Conservation (phyloP, 2,113 vertebrate species). For the Pituophis catenifer region DNA sequence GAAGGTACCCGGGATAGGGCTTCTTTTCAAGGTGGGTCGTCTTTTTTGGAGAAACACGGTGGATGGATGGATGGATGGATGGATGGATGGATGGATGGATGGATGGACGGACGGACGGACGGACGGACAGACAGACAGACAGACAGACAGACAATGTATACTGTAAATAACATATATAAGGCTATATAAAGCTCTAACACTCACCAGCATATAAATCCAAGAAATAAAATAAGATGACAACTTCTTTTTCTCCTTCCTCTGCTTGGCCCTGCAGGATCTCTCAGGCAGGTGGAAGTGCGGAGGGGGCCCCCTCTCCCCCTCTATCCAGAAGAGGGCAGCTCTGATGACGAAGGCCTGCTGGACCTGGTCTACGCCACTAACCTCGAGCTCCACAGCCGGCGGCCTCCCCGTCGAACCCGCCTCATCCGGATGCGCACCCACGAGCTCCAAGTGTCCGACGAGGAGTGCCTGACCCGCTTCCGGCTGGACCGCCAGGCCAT, state of each 20-base stretch:
- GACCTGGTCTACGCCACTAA: constrained; percentile 30
- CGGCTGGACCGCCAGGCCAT: constrained; percentile 31
- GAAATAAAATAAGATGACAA: not conserved
- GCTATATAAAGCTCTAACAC: not conserved
- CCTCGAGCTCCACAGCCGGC: constrained; percentile 26
- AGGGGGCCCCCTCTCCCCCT: constrained; percentile 9
- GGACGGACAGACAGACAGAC: too few species aligned
- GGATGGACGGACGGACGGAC: too few species aligned
- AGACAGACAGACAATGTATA: not conserved
- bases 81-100: too few species aligned
- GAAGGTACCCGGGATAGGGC: too few species aligned
- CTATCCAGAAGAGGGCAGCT: constrained; percentile 29
- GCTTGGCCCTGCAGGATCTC: constrained; percentile 3
- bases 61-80: too few species aligned
- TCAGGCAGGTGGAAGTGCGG: constrained; percentile 5
- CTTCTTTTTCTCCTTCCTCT: not conserved
- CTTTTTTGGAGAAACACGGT: too few species aligned
- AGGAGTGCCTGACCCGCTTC: constrained; percentile 31
- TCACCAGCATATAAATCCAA: not conserved
- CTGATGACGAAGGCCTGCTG: constrained; percentile 22
- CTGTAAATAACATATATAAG: not conserved
- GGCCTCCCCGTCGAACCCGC: constrained; percentile 19
- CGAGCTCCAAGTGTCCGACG: constrained; percentile 28
- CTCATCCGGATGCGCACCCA: constrained; percentile 34
- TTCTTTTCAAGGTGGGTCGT: too few species aligned